Conservation (phyloP, 2,113 vertebrate species). For the Camelus bactrianus region DNA sequence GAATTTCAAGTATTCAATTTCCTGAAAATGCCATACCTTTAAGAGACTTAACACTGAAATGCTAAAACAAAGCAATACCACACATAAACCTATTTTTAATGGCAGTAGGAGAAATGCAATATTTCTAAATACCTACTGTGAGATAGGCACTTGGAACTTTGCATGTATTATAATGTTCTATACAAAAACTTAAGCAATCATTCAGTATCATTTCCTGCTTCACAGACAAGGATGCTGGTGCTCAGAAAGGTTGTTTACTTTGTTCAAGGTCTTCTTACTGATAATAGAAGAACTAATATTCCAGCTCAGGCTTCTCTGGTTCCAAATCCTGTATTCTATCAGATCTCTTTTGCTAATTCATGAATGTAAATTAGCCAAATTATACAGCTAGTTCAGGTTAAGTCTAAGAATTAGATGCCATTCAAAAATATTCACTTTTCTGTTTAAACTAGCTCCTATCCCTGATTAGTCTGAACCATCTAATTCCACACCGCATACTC, state of each 20-base stretch:
- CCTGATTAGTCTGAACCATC: conserved; percentile 8
- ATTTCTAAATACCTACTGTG: background rate
- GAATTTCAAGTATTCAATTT: background rate
- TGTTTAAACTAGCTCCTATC: background rate
- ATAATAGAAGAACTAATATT: background rate
- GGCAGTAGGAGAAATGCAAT: background rate
- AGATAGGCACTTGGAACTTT: background rate
- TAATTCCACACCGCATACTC: background rate
- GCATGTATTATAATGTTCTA: background rate
- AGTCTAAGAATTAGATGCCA: background rate
- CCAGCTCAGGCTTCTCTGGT: background rate
- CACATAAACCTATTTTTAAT: background rate
- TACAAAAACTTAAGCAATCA: background rate
- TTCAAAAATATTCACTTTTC: background rate
- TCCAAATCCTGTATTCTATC: background rate
- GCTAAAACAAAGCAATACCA: background rate
- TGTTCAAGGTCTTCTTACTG: background rate
- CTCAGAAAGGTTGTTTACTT: background rate
- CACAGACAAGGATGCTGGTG: background rate
- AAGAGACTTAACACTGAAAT: background rate
- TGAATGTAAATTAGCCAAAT: conserved; percentile 10
- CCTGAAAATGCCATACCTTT: background rate
- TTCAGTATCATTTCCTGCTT: background rate
- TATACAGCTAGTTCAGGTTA: background rate
- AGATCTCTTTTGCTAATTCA: background rate